These are phyloP conservation scores for Hyperopisus bebe DNA, from an alignment of 2,113 vertebrate species.

Conservation along the genomic window DNA sequence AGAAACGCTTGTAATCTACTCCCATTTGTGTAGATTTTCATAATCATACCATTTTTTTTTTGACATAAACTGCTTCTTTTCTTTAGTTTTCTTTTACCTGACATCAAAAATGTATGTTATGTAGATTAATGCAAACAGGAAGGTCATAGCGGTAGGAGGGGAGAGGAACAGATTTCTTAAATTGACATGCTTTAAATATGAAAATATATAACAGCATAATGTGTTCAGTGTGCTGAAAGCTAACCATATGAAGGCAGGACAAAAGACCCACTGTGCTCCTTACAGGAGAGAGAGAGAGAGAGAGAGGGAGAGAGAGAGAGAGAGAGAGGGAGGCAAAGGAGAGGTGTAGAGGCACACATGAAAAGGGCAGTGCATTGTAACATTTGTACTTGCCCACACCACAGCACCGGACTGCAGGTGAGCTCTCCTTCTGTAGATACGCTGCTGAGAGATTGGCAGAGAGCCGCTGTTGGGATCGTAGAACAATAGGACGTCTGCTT, in stretches of 20 bases:
- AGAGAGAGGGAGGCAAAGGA: slow-evolving; percentile 20
- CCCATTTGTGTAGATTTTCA: slow-evolving; percentile 20
- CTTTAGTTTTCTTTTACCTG: background rate
- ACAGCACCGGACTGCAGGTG: slow-evolving; percentile 54
- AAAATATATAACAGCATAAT: slow-evolving; percentile 69
- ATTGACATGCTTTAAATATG: slow-evolving; percentile 33
- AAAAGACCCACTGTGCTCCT: slow-evolving; percentile 67
- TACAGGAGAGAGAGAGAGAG: slow-evolving; percentile 12
- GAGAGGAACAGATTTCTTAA: slow-evolving; percentile 8
- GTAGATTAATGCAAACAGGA: background rate
- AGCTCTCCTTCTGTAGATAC: slow-evolving; percentile 23
- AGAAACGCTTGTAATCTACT: background rate
- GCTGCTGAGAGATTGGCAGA: background rate
- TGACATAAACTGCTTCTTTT: background rate
- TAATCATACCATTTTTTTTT: background rate
- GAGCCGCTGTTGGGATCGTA: background rate
- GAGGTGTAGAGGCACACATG: slow-evolving; percentile 40
- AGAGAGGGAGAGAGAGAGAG: background rate
- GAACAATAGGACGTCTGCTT: slow-evolving; percentile 32
- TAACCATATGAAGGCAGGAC: slow-evolving; percentile 72
- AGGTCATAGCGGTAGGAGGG: background rate
- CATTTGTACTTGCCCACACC: slow-evolving; percentile 38
- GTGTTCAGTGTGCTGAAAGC: slow-evolving; percentile 71
- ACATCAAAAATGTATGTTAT: background rate
- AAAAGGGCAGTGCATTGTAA: slow-evolving; percentile 50